Evolutionary conservation across 2,888 invertebrate genomes (phyloP), one percentile per base, ranked within the genome.

Genomic region (Aproaerema taeniolella): DNA sequence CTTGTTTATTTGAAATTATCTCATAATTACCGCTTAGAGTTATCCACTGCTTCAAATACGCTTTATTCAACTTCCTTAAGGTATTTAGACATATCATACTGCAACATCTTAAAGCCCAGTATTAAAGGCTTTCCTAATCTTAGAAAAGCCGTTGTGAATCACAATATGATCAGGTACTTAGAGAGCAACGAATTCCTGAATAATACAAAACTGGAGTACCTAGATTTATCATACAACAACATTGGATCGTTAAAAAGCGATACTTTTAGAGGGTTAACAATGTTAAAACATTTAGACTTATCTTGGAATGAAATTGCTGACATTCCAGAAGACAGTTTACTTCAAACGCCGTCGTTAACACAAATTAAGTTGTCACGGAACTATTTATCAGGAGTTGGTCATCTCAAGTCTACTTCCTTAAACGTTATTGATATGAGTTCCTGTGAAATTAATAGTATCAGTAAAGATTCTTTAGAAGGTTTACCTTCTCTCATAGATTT

Each of bases 191-290:
- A 88, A 50, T 93, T 94, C 64, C 57, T 64, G 0, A 90, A 89
- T 52, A 92, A 91, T 58, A 77, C 88, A 2, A 78, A 87, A 48
- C 62, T 94, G 30, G 87, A 89, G 54, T 69, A 85, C 39, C 61
- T 94, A 10, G 91, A 92, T 62, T 63, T 94, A 26, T 91, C 92
- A 0, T 83, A 87, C 30, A 94, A 94, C 67, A 88, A 89, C 11
- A 88, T 94, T 29, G 89, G 88, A 7, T 78, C 76, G 0, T 60
- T 94, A 14, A 89, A 89, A 49, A 67, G 72, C 38, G 88, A 89
- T 46, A 89, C 91, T 0, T 93, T 94, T 62, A 73, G 74, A 32
- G 88, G 88, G 8, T 60, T 93, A 2, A 72, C 70, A 45, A 75
- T 87, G 46, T 62, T 94, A 3, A 88, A 89, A 52, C 67, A 79